phyloP scores from a whole-genome alignment of 2,888 invertebrate species.

The Flabesymbios commensalis region DNA sequence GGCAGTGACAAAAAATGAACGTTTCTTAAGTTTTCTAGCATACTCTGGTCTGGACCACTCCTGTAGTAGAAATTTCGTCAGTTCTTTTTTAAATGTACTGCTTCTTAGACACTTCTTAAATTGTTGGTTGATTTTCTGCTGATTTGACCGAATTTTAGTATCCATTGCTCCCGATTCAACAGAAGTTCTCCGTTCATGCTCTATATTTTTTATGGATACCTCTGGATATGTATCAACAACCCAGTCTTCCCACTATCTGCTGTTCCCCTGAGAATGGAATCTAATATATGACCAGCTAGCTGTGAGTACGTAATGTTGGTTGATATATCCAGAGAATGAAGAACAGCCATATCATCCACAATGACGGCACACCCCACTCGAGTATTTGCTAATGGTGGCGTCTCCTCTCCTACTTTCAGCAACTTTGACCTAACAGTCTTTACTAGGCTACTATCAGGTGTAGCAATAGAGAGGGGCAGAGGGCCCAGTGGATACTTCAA shows the following conservation, averaged over 20 bases:
- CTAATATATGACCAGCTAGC: not conserved
- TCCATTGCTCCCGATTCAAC: too few species aligned
- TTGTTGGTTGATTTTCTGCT: too few species aligned
- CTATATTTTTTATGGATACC: too few species aligned
- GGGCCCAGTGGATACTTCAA: not conserved
- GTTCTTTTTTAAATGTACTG: not conserved
- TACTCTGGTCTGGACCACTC: too few species aligned
- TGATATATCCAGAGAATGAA: not conserved
- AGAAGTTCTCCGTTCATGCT: too few species aligned
- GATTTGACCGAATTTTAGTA: too few species aligned
- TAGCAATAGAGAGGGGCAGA: slow-evolving; percentile 1
- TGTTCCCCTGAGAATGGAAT: not conserved
- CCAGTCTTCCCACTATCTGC: too few species aligned
- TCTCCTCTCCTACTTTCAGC: not conserved
- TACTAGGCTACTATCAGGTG: not conserved
- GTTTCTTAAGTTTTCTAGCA: too few species aligned
- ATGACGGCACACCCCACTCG: not conserved
- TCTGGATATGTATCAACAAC: too few species aligned
- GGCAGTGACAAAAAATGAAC: too few species aligned
- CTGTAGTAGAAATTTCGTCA: too few species aligned
- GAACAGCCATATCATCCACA: not conserved
- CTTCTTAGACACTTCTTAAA: not conserved
- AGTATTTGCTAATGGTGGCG: not conserved
- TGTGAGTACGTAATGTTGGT: not conserved
- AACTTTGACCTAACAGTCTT: not conserved